A percentile compares a stretch with the other conserved stretches of the same genome.
Conservation (phyloP, 2,888 invertebrate species). For the Cerastis leucographa region DNA sequence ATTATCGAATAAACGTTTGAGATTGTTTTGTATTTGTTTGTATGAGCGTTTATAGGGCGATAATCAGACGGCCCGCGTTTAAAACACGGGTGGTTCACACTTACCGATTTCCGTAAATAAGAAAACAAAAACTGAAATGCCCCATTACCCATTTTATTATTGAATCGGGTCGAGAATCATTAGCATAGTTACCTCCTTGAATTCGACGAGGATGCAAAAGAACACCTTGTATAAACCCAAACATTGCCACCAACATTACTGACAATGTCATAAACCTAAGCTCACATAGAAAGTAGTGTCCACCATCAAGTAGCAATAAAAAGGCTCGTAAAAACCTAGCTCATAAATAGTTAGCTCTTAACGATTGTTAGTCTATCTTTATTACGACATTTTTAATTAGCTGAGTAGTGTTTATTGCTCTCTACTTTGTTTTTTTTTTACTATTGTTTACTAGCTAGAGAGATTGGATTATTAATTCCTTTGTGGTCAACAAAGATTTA, state of each 20-base stretch:
- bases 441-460: background rate
- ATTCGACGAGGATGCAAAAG: no score
- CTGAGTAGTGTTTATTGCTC: slow-evolving; percentile 1
- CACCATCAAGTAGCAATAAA: slow-evolving; percentile 39
- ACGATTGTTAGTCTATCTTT: slow-evolving; percentile 14
- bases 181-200: no score
- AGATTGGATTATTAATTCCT: background rate
- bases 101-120: no score
- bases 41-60: no score
- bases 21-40: no score
- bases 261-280: slow-evolving; percentile 10
- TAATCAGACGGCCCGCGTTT: no score
- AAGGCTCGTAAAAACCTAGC: slow-evolving; percentile 27
- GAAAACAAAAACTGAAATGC: no score
- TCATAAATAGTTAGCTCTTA: slow-evolving; percentile 30
- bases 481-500: background rate
- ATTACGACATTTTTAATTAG: slow-evolving; percentile 27
- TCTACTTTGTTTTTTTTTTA: background rate
- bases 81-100: no score
- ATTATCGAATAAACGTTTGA: no score
- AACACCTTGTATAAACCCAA: no score
- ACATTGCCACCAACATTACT: slow-evolving; percentile 21
- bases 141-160: no score
- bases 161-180: no score
- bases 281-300: slow-evolving; percentile 25